Percentiles rank a stretch among this genome's conserved stretches.
phyloP scores from a whole-genome alignment of 2,888 invertebrate genomes.

The Phorcus lineatus region DNA sequence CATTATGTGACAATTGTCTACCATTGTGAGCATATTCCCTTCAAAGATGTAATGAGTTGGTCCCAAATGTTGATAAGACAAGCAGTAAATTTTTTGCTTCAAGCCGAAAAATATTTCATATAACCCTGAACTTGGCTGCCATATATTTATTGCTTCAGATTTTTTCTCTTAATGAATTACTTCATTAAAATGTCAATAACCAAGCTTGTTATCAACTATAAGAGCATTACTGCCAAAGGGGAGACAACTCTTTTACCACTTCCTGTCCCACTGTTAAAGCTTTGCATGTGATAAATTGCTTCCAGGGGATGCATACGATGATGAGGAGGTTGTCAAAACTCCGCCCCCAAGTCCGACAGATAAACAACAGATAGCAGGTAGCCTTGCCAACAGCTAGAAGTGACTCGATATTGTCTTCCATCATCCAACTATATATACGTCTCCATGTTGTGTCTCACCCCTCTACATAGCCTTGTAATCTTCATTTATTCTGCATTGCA shows the following conservation, averaged over 20 bases:
- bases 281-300: conserved; percentile 29
- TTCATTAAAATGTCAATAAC: too few relatives aligned
- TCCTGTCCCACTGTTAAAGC: background rate
- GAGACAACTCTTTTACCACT: conserved; percentile 1
- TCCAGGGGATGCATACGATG: conserved; percentile 36
- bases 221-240: background rate
- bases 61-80: too few relatives aligned
- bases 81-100: too few relatives aligned
- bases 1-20: too few relatives aligned
- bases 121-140: too few relatives aligned
- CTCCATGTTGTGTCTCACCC: background rate
- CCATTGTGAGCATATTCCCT: too few relatives aligned
- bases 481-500: background rate
- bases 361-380: conserved; percentile 56
- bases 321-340: conserved; percentile 61
- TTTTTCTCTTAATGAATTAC: too few relatives aligned
- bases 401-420: background rate
- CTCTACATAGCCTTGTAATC: background rate
- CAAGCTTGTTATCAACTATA: too few relatives aligned
- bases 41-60: too few relatives aligned
- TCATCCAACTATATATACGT: background rate
- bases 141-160: too few relatives aligned
- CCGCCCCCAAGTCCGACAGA: conserved; percentile 69
- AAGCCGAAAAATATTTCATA: too few relatives aligned
- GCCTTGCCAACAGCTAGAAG: background rate